Conservation (phyloP, 2,113 vertebrate genomes). For the Coracopsis vasa region DNA sequence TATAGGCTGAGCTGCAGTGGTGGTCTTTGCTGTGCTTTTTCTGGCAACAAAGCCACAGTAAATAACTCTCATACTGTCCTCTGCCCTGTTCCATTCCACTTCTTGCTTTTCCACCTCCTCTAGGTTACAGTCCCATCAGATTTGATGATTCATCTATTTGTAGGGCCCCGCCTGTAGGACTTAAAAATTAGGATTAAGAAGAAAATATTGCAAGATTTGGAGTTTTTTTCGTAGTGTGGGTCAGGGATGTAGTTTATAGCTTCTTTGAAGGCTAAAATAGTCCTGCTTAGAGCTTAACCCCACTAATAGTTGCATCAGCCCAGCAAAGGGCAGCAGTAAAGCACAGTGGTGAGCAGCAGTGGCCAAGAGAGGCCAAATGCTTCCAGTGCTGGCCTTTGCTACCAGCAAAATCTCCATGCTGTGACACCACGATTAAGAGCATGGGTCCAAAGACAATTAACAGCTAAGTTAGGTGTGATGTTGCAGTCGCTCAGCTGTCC, state of each 20-base stretch:
- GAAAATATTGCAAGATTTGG: not conserved
- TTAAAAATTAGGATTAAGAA: not conserved
- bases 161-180: not conserved
- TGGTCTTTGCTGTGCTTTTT: not conserved
- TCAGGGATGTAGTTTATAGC: not conserved
- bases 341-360: not conserved
- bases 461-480: not conserved
- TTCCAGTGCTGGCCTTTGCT: not conserved
- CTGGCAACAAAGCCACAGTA: not conserved
- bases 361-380: not conserved
- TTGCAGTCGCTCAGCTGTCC: not conserved
- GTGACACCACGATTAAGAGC: not conserved
- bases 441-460: not conserved
- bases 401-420: not conserved
- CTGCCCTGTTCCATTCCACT: not conserved
- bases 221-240: accelerated
- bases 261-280: not conserved
- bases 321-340: not conserved
- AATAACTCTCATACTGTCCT: not conserved
- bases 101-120: not conserved
- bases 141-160: not conserved
- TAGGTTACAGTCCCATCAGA: not conserved
- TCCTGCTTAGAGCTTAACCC: not conserved
- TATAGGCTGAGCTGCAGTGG: not conserved
- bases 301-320: not conserved